Evolutionary conservation across 2,797 vertebrate genomes (phyloP).

Genomic region (Merluccius polli): DNA sequence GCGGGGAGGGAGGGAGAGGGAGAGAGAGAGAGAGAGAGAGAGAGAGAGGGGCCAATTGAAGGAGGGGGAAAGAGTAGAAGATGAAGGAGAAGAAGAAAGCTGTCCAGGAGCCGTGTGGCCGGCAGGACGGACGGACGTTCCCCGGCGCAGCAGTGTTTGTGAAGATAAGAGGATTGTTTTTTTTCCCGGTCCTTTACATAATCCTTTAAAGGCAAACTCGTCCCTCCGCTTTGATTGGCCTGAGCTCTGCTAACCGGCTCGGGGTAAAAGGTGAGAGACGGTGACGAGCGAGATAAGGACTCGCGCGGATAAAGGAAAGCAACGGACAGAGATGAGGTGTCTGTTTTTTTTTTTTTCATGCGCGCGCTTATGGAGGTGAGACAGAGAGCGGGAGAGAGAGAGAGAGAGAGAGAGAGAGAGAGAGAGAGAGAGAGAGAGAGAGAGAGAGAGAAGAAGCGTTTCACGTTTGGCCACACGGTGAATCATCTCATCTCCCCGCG

Average conservation of each 20-base stretch:
- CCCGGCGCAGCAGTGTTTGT: not conserved
- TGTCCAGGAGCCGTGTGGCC: not conserved
- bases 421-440: too few species aligned
- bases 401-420: not conserved
- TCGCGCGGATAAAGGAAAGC: not conserved
- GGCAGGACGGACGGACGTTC: not conserved
- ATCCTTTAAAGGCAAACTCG: not conserved
- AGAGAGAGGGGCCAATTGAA: too few species aligned
- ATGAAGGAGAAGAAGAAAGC: not conserved
- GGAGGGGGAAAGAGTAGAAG: not conserved
- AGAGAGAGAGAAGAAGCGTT: not conserved
- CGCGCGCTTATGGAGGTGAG: not conserved
- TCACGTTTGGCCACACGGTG: not conserved
- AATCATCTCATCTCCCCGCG: not conserved
- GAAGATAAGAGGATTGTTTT: constrained; percentile 1
- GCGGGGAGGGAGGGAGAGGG: not conserved
- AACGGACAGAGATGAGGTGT: not conserved
- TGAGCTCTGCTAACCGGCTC: not conserved
- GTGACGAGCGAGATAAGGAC: not conserved
- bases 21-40: too few species aligned
- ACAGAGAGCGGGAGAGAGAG: not conserved
- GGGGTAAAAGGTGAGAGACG: constrained; percentile 2
- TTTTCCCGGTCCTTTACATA: not conserved
- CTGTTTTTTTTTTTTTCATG: not conserved
- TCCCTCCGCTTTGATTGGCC: not conserved